Percentiles rank a stretch among this genome's conserved stretches.
These are phyloP conservation scores for Thamnophis elegans DNA, from an alignment of 2,797 vertebrate species.

Conservation along the genomic window DNA sequence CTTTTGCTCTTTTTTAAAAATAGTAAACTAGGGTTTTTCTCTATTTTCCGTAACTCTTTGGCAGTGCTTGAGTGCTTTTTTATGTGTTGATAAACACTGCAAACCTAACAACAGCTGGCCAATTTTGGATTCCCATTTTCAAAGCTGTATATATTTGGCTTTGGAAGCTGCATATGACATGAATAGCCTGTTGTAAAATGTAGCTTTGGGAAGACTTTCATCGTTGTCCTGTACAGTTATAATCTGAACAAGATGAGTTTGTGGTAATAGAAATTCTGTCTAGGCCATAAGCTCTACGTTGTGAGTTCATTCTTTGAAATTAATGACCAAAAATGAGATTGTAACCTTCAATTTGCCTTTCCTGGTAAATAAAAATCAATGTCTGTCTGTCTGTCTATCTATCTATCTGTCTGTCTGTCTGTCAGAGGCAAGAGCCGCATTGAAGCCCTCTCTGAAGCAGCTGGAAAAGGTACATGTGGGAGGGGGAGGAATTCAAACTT, in stretches of 20 bases:
- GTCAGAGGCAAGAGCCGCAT: too few relatives aligned
- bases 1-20: constrained; percentile 10
- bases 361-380: neutral
- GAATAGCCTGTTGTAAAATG: constrained; percentile 16
- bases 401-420: too few relatives aligned
- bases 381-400: neutral
- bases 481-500: too few relatives aligned
- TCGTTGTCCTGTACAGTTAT: neutral
- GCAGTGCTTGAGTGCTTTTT: constrained; percentile 23
- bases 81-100: neutral
- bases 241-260: neutral
- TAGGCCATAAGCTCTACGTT: accelerated
- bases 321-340: constrained; percentile 14
- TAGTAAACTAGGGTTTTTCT: constrained; percentile 11
- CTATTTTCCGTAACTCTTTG: constrained; percentile 1
- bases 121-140: constrained; percentile 19
- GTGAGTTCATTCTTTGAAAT: neutral
- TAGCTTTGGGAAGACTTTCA: constrained; percentile 2
- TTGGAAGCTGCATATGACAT: constrained; percentile 37
- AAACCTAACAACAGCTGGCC: constrained; percentile 25
- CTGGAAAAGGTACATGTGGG: too few relatives aligned
- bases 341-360: neutral
- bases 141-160: constrained; percentile 32
- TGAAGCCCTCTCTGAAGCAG: too few relatives aligned
- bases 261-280: neutral